Percentiles rank a stretch among this genome's conserved stretches.
phyloP scores from a whole-genome alignment of 2,888 invertebrate genomes.

The Fragum fragum region DNA sequence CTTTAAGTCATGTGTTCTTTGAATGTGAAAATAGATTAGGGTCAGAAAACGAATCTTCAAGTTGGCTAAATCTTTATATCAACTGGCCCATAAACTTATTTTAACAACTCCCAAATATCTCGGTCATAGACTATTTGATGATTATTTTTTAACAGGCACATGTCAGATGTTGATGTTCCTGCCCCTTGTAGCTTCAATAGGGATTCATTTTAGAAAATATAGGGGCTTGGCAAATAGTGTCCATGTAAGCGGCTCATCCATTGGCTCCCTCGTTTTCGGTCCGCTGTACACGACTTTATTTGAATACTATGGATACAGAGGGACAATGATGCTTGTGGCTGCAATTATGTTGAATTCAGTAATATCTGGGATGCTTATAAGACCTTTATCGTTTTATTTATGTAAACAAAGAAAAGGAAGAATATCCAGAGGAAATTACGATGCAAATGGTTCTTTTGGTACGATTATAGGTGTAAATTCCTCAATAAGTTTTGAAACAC shows the following conservation, averaged over 20 bases:
- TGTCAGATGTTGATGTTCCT: constrained; percentile 38
- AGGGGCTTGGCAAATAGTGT: constrained; percentile 58
- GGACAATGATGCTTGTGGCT: constrained; percentile 52
- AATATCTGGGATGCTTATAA: constrained; percentile 45
- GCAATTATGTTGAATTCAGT: constrained; percentile 51
- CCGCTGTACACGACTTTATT: constrained; percentile 51
- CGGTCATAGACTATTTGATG: too few relatives aligned
- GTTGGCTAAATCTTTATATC: too few relatives aligned
- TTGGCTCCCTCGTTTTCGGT: constrained; percentile 56
- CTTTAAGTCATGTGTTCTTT: too few relatives aligned
- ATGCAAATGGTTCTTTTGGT: neutral
- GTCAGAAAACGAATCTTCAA: too few relatives aligned
- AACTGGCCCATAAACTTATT: too few relatives aligned
- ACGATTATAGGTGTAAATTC: neutral
- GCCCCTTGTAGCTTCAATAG: constrained; percentile 47
- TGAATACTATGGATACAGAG: constrained; percentile 50
- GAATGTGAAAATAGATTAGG: too few relatives aligned
- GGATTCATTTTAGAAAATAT: constrained; percentile 55
- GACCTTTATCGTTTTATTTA: constrained; percentile 43
- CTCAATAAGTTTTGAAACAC: neutral
- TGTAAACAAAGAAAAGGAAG: neutral
- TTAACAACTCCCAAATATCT: too few relatives aligned
- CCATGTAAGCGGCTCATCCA: constrained; percentile 51
- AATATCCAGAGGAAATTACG: neutral
- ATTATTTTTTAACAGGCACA: constrained; percentile 32